A percentile compares a stretch with the other conserved stretches of the same genome.
phyloP scores from a whole-genome alignment of 2,797 vertebrate species.

The Mycteria americana region DNA sequence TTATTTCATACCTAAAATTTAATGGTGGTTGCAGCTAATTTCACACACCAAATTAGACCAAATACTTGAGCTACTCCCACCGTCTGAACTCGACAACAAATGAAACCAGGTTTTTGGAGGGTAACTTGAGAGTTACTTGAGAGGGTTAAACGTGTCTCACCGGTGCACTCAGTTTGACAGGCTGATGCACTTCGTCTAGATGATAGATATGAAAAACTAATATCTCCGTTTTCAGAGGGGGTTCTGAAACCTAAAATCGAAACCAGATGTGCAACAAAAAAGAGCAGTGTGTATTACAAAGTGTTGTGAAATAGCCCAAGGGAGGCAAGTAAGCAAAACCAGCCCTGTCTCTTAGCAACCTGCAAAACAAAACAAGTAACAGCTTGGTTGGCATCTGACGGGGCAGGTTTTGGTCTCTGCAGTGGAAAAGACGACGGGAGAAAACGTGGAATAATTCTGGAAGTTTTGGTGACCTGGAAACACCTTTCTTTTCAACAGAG shows the following conservation, averaged over 20 bases:
- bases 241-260: conserved; percentile 83
- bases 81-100: background rate
- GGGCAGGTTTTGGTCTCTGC: conserved; percentile 77
- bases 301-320: conserved; percentile 86
- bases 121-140: background rate
- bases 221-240: conserved; percentile 75
- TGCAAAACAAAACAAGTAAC: conserved; percentile 89
- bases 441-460: conserved; percentile 25
- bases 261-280: conserved; percentile 89
- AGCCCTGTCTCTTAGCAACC: conserved; percentile 86
- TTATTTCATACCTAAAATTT: conserved; percentile 36
- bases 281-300: conserved; percentile 77
- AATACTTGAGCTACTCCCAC: background rate
- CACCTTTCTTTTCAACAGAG: background rate
- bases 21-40: conserved; percentile 49
- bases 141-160: conserved; percentile 39
- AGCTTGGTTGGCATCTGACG: conserved; percentile 76
- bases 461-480: conserved; percentile 36
- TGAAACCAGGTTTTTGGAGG: background rate
- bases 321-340: conserved; percentile 95
- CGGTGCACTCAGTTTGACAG: conserved; percentile 12
- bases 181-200: conserved; percentile 58
- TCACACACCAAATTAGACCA: conserved; percentile 39
- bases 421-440: conserved; percentile 57
- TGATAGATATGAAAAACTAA: conserved; percentile 73